Percentiles rank a stretch among this genome's conserved stretches.
phyloP scores from a whole-genome alignment of 2,888 invertebrate species.

The Xanthorhoe designata region DNA sequence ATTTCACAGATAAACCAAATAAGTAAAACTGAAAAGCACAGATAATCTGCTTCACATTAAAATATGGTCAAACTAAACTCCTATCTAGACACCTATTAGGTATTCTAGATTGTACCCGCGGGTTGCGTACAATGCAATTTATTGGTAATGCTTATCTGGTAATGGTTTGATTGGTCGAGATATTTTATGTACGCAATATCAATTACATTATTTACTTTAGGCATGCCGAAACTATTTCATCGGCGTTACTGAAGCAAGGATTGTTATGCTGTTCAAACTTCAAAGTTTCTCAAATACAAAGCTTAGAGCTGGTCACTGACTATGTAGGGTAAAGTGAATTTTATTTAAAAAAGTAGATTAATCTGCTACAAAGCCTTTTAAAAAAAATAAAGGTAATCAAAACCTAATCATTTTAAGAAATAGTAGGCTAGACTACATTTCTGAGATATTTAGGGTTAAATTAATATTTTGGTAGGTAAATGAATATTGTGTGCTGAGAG shows the following conservation, averaged over 20 bases:
- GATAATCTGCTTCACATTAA: slow-evolving; percentile 10
- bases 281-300: too few species aligned
- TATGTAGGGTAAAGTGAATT: too few species aligned
- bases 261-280: background rate
- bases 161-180: slow-evolving; percentile 48
- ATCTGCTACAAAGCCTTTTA: too few species aligned
- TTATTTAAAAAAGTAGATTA: too few species aligned
- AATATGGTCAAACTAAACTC: slow-evolving; percentile 53
- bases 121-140: slow-evolving; percentile 53
- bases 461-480: too few species aligned
- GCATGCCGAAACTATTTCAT: slow-evolving; percentile 22
- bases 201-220: slow-evolving; percentile 31
- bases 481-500: too few species aligned
- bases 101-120: slow-evolving; percentile 65
- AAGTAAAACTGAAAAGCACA: background rate
- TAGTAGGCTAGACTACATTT: too few species aligned
- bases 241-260: slow-evolving; percentile 1
- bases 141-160: slow-evolving; percentile 49
- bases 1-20: too few species aligned
- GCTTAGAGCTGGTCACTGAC: too few species aligned
- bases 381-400: too few species aligned
- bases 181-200: slow-evolving; percentile 34
- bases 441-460: too few species aligned
- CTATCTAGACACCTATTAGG: slow-evolving; percentile 67
- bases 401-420: too few species aligned